Evolutionary conservation across 2,797 vertebrate species (phyloP).

Genomic region (Cuculus canorus): DNA sequence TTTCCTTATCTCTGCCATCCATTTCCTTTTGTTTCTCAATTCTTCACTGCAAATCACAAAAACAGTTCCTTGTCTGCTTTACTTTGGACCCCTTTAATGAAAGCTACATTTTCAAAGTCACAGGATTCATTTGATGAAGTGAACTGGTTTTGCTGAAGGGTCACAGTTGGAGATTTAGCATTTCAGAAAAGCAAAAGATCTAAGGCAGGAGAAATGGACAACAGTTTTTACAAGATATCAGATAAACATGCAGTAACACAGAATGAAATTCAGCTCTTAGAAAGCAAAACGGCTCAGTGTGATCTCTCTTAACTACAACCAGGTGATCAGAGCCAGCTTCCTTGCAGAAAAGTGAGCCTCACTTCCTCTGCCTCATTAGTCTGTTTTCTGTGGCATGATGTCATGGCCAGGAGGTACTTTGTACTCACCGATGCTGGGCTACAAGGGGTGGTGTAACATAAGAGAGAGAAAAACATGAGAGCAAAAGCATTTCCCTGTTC

Average conservation of each 20-base stretch:
- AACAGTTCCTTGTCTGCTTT: slow-evolving; percentile 66
- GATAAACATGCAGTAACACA: slow-evolving; percentile 62
- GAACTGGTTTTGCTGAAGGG: slow-evolving; percentile 53
- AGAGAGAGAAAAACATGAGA: slow-evolving; percentile 22
- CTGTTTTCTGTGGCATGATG: slow-evolving; percentile 54
- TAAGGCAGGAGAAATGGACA: slow-evolving; percentile 61
- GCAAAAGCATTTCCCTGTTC: not conserved
- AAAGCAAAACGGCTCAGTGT: slow-evolving; percentile 57
- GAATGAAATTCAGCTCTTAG: slow-evolving; percentile 45
- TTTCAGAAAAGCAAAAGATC: slow-evolving; percentile 65
- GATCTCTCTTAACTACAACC: slow-evolving; percentile 66
- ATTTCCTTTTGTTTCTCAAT: slow-evolving; percentile 63
- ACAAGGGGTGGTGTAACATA: not conserved
- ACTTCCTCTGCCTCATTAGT: slow-evolving; percentile 45
- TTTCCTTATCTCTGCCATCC: slow-evolving; percentile 66
- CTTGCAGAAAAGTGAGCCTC: slow-evolving; percentile 13
- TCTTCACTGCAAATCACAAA: slow-evolving; percentile 57
- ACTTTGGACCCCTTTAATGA: slow-evolving; percentile 59
- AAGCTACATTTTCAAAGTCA: slow-evolving; percentile 63
- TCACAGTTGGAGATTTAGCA: slow-evolving; percentile 62
- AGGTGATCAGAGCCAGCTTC: slow-evolving; percentile 56
- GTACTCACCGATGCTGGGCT: not conserved
- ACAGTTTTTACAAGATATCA: slow-evolving; percentile 72
- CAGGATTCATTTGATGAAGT: slow-evolving; percentile 55
- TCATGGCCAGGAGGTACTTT: slow-evolving; percentile 31